These are phyloP conservation scores for Amphipyra tragopoginis DNA, from an alignment of 2,888 invertebrate genomes.

Conservation along the genomic window DNA sequence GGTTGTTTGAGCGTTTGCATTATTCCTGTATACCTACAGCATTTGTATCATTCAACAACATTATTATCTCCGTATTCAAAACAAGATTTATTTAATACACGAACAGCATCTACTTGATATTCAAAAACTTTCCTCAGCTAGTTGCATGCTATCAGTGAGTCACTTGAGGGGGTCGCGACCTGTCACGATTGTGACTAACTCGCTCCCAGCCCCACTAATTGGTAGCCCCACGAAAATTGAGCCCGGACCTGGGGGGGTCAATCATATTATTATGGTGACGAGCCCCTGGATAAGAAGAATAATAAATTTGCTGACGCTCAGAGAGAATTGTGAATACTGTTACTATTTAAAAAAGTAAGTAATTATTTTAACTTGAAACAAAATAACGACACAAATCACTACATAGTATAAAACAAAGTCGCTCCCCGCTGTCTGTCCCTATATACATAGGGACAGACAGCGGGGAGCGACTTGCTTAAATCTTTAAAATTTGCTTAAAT, in stretches of 20 bases:
- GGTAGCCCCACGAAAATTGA: conserved; percentile 42
- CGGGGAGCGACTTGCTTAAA: no score
- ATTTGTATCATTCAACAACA: background rate
- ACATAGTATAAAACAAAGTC: no score
- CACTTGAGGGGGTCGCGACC: conserved; percentile 49
- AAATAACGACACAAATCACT: no score
- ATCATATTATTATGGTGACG: conserved; percentile 21
- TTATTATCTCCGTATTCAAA: background rate
- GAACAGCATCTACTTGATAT: conserved; percentile 17
- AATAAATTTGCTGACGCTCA: background rate
- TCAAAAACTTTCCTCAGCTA: conserved; percentile 33
- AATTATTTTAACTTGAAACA: no score
- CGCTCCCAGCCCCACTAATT: conserved; percentile 43
- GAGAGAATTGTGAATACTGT: background rate
- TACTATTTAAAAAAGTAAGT: no score
- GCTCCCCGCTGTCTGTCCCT: no score
- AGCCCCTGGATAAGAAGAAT: background rate
- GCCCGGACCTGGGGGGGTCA: conserved; percentile 45
- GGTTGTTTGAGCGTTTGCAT: no score
- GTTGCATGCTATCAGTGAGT: conserved; percentile 35
- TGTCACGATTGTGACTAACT: conserved; percentile 46
- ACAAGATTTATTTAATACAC: conserved; percentile 11
- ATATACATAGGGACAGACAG: no score
- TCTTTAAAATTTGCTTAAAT: no score
- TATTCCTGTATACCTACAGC: no score